These are phyloP conservation scores for Coronaproctus castanopsis DNA, from an alignment of 2,888 invertebrate genomes.

Conservation along the genomic window DNA sequence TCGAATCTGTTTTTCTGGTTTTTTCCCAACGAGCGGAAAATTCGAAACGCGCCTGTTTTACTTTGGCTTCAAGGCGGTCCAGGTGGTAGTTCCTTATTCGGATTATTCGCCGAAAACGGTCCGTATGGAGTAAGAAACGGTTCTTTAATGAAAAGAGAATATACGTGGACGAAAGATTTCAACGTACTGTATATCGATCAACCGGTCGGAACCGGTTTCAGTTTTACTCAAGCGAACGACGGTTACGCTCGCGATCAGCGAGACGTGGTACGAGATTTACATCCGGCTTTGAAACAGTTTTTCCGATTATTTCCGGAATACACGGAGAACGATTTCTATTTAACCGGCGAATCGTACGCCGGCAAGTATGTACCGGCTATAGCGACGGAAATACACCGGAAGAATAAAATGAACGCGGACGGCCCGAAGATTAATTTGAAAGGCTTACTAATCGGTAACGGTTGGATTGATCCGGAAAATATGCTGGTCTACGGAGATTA, in stretches of 20 bases:
- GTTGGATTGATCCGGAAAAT: conserved; percentile 54
- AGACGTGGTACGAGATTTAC: conserved; percentile 59
- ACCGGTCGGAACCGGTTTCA: conserved; percentile 81
- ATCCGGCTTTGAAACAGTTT: conserved; percentile 56
- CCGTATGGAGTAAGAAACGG: no score
- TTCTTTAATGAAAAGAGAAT: conserved; percentile 38
- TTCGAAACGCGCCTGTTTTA: conserved; percentile 24
- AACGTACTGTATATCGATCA: conserved; percentile 77
- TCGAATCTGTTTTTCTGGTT: conserved; percentile 34
- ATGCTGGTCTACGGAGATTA: conserved; percentile 59
- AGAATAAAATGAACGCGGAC: conserved; percentile 27
- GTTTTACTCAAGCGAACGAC: conserved; percentile 53
- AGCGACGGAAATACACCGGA: conserved; percentile 45
- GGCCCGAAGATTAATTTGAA: conserved; percentile 44
- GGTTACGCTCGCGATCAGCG: conserved; percentile 63
- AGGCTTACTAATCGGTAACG: conserved; percentile 59
- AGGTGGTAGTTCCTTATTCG: conserved; percentile 19
- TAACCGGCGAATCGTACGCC: conserved; percentile 76
- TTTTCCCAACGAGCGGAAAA: conserved; percentile 27
- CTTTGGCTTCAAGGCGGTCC: conserved; percentile 22
- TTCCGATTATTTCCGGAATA: conserved; percentile 62
- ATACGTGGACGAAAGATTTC: conserved; percentile 59
- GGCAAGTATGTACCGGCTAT: conserved; percentile 63
- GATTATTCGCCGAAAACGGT: conserved; percentile 27
- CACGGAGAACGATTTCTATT: conserved; percentile 54